Base-by-base conservation (phyloP, 2,113 vertebrate species). In the Aviceda subcristata region DNA sequence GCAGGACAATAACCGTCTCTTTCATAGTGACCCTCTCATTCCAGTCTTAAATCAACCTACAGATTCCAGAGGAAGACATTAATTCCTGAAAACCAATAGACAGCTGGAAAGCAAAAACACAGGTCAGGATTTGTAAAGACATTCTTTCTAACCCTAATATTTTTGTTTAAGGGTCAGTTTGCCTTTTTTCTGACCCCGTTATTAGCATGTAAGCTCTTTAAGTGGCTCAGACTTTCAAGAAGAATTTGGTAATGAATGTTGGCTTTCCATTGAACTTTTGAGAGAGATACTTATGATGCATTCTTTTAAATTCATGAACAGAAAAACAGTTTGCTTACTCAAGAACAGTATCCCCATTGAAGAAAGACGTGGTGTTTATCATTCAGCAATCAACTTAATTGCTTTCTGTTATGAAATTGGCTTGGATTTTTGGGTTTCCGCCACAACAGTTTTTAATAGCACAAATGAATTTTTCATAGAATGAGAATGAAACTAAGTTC, bases 361-460 rank as follows among this genome's bases (percentile, higher is more conserved):
- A 91, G 67, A 96, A 95, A 94, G 84, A 90, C 66, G 84, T 88
- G 91, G 84, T 96, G 85, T 96, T 97, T 97, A 97, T 92, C 92
- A 93, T 91, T 91, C 76, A 97, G 93, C 84, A 94, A 97, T 95
- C 96, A 96, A 81, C 85, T 95, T 96, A 97, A 97, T 95, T 94
- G 93, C 91, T 81, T 90, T 97, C 91, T 74, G 95, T 94, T 97
- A 95, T 93, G 87, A 94, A 97, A 79, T 96, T 96, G 95, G 95
- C 94, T 96, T 95, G 90, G 87, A 68, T 93, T 97, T 96, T 88
- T 95, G 96, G 93, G 94, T 69, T 86, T 48, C 77, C 1, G 92
- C 96, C 96, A 97, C 38, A 29, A 30, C 57, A 57, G 81, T 96
- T 97, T 94, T 96, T 97, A 97, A 95, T 87, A 94, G 94, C 57